Percentiles rank a stretch among this genome's conserved stretches.
Evolutionary conservation across 64 coral and sea anemone genomes (phyloP).

Genomic region (Porites lutea): DNA sequence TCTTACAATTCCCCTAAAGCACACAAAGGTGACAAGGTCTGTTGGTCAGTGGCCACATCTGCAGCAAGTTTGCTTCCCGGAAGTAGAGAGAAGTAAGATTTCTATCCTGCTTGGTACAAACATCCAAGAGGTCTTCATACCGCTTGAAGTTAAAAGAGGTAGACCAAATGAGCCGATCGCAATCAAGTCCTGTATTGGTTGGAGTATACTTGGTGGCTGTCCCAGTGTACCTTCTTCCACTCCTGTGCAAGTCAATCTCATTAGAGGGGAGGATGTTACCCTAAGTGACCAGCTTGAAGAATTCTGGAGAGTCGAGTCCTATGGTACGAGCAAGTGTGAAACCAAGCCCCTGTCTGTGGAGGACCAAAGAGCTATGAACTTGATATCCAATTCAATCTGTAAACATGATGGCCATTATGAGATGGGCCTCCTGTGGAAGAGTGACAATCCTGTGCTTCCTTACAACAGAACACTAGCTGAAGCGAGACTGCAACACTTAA

Average conservation of each 20-base stretch:
- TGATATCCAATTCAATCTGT: slow-evolving; percentile 32
- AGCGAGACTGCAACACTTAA: slow-evolving; percentile 32
- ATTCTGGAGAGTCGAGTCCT: slow-evolving; percentile 45
- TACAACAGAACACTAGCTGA: slow-evolving; percentile 47
- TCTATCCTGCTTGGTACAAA: slow-evolving; percentile 44
- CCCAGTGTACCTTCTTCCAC: background rate
- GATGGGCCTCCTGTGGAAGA: slow-evolving; percentile 59
- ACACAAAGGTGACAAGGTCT: background rate
- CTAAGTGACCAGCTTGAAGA: slow-evolving; percentile 19
- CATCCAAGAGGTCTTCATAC: slow-evolving; percentile 53
- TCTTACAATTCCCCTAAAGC: slow-evolving; percentile 21
- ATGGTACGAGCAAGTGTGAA: background rate
- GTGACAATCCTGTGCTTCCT: slow-evolving; percentile 12
- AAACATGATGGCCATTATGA: slow-evolving; percentile 29
- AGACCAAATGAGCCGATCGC: slow-evolving; percentile 50
- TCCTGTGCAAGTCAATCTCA: background rate
- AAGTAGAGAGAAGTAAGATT: slow-evolving; percentile 38
- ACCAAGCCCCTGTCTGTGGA: slow-evolving; percentile 37
- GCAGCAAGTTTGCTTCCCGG: slow-evolving; percentile 36
- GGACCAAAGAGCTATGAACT: slow-evolving; percentile 32
- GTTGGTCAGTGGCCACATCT: slow-evolving; percentile 40
- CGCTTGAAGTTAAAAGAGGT: slow-evolving; percentile 53
- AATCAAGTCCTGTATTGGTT: slow-evolving; percentile 56
- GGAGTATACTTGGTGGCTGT: slow-evolving; percentile 55
- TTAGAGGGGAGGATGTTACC: background rate